These are phyloP conservation scores for Malaclemys terrapin DNA, from an alignment of 2,113 vertebrate species.

Conservation along the genomic window DNA sequence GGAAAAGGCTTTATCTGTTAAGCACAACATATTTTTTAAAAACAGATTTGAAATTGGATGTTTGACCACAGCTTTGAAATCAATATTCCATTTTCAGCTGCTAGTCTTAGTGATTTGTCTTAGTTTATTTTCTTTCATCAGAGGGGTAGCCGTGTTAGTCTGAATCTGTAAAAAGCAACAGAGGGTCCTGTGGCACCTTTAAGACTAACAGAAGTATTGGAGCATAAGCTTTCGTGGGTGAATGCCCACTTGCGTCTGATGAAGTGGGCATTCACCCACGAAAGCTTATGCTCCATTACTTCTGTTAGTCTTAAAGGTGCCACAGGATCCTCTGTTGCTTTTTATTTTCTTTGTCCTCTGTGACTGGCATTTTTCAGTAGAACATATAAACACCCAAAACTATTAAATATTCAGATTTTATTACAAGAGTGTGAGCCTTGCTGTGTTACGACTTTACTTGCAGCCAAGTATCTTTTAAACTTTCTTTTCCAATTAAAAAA, in stretches of 20 bases:
- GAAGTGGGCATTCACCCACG: too few relatives aligned
- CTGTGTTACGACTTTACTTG: neutral
- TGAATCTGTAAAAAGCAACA: too few relatives aligned
- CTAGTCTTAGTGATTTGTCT: slow-evolving; percentile 52
- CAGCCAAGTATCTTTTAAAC: neutral
- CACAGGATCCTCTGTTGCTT: too few relatives aligned
- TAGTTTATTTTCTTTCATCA: slow-evolving; percentile 21
- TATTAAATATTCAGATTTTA: slow-evolving; percentile 49
- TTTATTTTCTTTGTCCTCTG: slow-evolving; percentile 8
- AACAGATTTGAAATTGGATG: neutral
- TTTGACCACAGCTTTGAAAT: slow-evolving; percentile 43
- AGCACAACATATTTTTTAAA: neutral
- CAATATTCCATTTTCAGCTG: slow-evolving; percentile 66
- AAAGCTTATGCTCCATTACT: too few relatives aligned
- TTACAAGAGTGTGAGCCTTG: neutral
- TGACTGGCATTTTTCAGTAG: too few relatives aligned
- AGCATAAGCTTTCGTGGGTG: too few relatives aligned
- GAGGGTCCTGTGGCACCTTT: too few relatives aligned
- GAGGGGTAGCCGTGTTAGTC: too few relatives aligned
- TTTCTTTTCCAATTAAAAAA: neutral
- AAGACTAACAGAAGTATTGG: too few relatives aligned
- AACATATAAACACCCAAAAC: neutral
- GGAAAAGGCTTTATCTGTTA: neutral
- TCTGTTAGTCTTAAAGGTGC: too few relatives aligned
- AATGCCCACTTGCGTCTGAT: too few relatives aligned